A percentile compares a stretch with the other conserved stretches of the same genome.
phyloP scores from a whole-genome alignment of 2,888 invertebrate genomes.

The Epirrhoe tristata region DNA sequence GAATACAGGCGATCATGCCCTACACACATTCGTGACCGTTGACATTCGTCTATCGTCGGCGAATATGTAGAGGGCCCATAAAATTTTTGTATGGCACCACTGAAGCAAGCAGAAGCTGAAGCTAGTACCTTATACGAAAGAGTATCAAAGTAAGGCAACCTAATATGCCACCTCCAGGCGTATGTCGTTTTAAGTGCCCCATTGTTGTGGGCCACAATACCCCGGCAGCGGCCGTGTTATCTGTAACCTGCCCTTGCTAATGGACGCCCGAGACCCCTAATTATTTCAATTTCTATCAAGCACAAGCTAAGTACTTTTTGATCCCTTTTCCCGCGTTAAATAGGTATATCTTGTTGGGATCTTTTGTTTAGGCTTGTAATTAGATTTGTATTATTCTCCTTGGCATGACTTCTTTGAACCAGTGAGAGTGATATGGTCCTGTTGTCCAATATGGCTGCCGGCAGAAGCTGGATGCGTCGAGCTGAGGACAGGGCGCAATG shows the following conservation, averaged over 20 bases:
- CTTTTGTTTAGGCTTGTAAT: conserved; percentile 6
- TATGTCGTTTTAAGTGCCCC: conserved; percentile 57
- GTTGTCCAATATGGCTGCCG: too few species aligned
- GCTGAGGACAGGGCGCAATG: too few species aligned
- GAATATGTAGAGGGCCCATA: too few species aligned
- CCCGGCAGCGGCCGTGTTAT: conserved; percentile 68
- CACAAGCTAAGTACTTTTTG: conserved; percentile 65
- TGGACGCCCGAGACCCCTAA: conserved; percentile 71
- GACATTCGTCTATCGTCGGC: too few species aligned
- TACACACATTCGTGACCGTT: too few species aligned
- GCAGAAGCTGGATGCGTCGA: too few species aligned
- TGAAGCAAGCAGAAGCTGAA: too few species aligned
- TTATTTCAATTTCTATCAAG: conserved; percentile 75
- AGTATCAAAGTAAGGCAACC: neutral
- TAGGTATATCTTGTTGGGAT: conserved; percentile 30
- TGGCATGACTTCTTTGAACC: too few species aligned
- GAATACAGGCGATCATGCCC: too few species aligned
- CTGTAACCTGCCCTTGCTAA: conserved; percentile 63
- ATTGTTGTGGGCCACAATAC: conserved; percentile 75
- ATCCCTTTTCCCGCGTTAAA: conserved; percentile 61
- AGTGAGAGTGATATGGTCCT: too few species aligned
- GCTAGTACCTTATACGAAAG: neutral
- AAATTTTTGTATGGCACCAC: too few species aligned
- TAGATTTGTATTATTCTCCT: too few species aligned
- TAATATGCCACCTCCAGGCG: neutral